Base-by-base conservation (phyloP, 1,140 invertebrate species). In the Whitmania pigra region DNA sequence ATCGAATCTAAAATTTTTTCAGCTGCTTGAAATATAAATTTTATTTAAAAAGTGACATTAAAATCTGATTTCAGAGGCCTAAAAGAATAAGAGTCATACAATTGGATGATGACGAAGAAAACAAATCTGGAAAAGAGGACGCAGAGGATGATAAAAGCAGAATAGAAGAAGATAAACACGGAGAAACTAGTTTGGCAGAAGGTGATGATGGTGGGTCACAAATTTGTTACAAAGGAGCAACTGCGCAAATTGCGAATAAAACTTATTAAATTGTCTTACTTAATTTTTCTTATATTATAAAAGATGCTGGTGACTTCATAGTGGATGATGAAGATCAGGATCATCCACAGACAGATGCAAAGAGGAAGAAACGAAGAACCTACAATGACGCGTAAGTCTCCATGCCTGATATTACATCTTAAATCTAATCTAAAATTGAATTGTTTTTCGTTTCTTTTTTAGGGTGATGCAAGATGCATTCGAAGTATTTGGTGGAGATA, bases 401-500 rank as follows among this genome's bases (percentile, higher is more conserved):
- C 43, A n/a, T n/a, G n/a, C n/a, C n/a, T n/a, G n/a, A n/a, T n/a
- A n/a, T n/a, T n/a, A n/a, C n/a, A n/a, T n/a, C n/a, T n/a, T n/a
- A n/a, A n/a, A n/a, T n/a, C n/a, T n/a, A n/a, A n/a, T n/a, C n/a
- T n/a, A n/a, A n/a, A n/a, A 11, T 15, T 1, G 43, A 15, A 49
- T 15, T 49, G 43, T 49, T 49, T 17, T 13, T 49, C 15, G 9
- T 11, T 29, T 27, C 55, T 53, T 72, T 73, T 76, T 29, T 79
- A 90, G 90, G 7, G 90, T 92, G 0, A 83, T 97, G 36, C 94
- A 98, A 87, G 93, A 98, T 83, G 96, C 96, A 70, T 94, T 97
- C 82, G 96, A 99, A 79, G 97, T 98, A 76, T 99, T 99, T 83
- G 97, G 96, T 71, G 94, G 97, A 29, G 83, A 98, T 80, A 97